phyloP scores from a whole-genome alignment of 2,113 vertebrate genomes.

The Zosterops japonicus region DNA sequence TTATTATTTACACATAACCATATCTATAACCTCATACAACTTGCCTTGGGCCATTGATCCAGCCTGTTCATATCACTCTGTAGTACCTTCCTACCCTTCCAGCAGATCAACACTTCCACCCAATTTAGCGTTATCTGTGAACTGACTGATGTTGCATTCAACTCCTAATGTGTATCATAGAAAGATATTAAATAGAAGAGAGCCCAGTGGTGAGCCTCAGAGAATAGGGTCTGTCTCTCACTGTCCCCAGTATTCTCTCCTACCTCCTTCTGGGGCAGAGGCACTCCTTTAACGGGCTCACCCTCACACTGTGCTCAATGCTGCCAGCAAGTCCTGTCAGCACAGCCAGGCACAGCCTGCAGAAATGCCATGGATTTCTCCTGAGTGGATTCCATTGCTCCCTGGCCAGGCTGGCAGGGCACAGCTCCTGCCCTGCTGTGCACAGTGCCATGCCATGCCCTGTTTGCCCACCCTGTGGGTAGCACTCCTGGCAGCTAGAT shows the following conservation, averaged over 20 bases:
- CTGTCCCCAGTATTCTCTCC: not conserved
- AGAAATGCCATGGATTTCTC: not conserved
- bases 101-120: not conserved
- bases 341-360: not conserved
- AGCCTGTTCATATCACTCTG: not conserved
- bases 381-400: fast-evolving
- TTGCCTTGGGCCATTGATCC: not conserved
- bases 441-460: no score
- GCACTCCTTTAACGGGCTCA: not conserved
- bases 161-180: not conserved
- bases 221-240: not conserved
- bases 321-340: not conserved
- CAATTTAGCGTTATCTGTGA: not conserved
- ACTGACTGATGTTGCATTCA: not conserved
- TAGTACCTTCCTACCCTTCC: not conserved
- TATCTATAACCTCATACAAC: not conserved
- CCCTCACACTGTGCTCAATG: fast-evolving
- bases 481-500: no score
- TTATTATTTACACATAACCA: not conserved
- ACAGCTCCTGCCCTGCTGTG: not conserved
- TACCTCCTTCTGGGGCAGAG: not conserved
- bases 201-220: fast-evolving
- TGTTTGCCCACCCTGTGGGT: not conserved
- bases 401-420: not conserved
- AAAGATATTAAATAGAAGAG: not conserved